Conservation (phyloP, 2,797 vertebrate species). For the Pangasius macronema region DNA sequence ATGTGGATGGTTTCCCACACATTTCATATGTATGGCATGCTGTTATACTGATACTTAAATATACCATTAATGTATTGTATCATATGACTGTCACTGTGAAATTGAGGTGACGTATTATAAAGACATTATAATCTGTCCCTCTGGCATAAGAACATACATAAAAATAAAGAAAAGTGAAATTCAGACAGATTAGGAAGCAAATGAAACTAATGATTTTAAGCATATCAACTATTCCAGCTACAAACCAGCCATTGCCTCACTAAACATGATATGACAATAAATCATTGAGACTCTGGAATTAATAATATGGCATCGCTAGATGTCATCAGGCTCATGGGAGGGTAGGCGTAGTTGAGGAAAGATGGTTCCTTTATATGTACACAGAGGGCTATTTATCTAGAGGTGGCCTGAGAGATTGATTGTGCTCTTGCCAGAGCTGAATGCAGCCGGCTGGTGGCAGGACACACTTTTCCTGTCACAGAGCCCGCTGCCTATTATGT, state of each 20-base stretch:
- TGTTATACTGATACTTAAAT: not conserved
- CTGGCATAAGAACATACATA: not conserved
- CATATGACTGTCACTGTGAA: not conserved
- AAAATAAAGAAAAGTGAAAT: not conserved
- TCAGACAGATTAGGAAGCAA: not conserved
- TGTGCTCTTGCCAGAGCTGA: constrained; percentile 45
- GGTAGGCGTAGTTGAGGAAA: constrained; percentile 27
- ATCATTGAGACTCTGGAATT: constrained; percentile 29
- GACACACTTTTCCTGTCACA: constrained; percentile 38
- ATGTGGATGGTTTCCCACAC: not conserved
- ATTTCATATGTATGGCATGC: not conserved
- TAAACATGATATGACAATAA: constrained; percentile 40
- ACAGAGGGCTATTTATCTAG: constrained; percentile 42
- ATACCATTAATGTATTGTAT: not conserved
- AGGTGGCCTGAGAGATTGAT: constrained; percentile 47
- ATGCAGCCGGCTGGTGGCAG: constrained; percentile 41
- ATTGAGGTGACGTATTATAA: not conserved
- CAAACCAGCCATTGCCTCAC: not conserved
- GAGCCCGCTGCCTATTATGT: constrained; percentile 48
- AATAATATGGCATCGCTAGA: constrained; percentile 39
- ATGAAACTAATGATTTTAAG: constrained; percentile 1
- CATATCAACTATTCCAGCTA: not conserved
- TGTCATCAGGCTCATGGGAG: constrained; percentile 40
- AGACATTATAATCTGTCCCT: not conserved
- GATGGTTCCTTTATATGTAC: constrained; percentile 48